Conservation (phyloP, 2,113 vertebrate species). For the Tragelaphus strepsiceros region DNA sequence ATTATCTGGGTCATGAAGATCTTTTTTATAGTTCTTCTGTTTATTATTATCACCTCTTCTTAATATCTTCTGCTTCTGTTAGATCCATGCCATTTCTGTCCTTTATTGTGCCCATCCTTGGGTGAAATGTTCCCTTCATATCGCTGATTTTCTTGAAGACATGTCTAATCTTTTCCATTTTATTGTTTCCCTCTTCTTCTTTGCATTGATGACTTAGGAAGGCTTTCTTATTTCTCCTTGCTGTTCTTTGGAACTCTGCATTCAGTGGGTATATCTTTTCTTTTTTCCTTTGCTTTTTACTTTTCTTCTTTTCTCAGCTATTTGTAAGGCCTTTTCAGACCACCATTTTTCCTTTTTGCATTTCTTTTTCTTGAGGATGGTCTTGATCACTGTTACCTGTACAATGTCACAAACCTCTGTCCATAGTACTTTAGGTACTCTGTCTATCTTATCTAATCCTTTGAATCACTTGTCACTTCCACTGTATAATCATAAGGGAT, state of each 20-base stretch:
- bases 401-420: neutral
- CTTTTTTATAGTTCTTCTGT: neutral
- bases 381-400: neutral
- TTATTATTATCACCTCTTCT: neutral
- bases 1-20: neutral
- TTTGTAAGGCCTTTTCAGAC: neutral
- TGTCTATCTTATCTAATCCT: neutral
- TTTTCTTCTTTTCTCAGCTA: neutral
- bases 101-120: neutral
- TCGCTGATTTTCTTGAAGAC: neutral
- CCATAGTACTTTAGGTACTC: neutral
- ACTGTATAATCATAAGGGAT: neutral
- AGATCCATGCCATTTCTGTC: neutral
- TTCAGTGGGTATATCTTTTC: neutral
- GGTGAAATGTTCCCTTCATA: neutral
- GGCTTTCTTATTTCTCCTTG: neutral
- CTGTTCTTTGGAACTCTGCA: neutral
- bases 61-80: neutral
- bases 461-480: neutral
- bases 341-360: neutral
- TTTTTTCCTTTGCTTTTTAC: neutral
- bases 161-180: neutral
- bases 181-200: neutral
- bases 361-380: neutral
- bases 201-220: neutral